A percentile compares a stretch with the other conserved stretches of the same genome.
These are phyloP conservation scores for Entelurus aequoreus DNA, from an alignment of 2,113 vertebrate genomes.

Conservation along the genomic window DNA sequence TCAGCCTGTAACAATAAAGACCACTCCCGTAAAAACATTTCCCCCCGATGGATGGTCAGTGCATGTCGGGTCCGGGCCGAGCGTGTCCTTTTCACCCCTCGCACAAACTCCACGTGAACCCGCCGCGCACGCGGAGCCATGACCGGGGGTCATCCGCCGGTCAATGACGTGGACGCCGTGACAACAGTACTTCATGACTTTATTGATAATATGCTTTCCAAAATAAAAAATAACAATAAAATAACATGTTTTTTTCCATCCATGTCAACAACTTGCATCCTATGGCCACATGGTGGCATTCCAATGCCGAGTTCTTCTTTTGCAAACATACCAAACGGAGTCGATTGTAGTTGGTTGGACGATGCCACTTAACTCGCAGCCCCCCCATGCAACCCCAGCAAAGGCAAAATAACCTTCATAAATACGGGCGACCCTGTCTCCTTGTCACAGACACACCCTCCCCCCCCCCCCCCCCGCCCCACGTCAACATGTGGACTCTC, in stretches of 20 bases:
- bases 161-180: conserved; percentile 34
- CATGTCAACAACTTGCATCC: conserved; percentile 72
- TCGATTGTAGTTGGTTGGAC: conserved; percentile 59
- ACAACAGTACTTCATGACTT: conserved; percentile 76
- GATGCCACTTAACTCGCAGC: conserved; percentile 31
- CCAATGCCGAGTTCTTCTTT: conserved; percentile 66
- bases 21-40: conserved; percentile 5
- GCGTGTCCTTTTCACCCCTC: conserved; percentile 58
- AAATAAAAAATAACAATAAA: conserved; percentile 76
- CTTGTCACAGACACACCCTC: conserved; percentile 62
- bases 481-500: conserved; percentile 20
- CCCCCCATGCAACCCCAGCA: not conserved
- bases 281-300: conserved; percentile 77
- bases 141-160: conserved; percentile 46
- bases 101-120: conserved; percentile 45
- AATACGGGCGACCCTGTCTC: conserved; percentile 65
- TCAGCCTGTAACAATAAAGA: conserved; percentile 21
- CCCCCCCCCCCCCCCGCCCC: conserved; percentile 12
- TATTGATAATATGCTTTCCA: conserved; percentile 78
- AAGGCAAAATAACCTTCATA: conserved; percentile 51
- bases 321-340: conserved; percentile 62
- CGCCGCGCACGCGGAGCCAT: not conserved
- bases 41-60: conserved; percentile 36
- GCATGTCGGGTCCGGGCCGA: conserved; percentile 17
- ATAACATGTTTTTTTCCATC: conserved; percentile 63